Percentiles rank a stretch among this genome's conserved stretches.
These are phyloP conservation scores for Notolepis coatsorum DNA, from an alignment of 2,797 vertebrate species.

Conservation along the genomic window DNA sequence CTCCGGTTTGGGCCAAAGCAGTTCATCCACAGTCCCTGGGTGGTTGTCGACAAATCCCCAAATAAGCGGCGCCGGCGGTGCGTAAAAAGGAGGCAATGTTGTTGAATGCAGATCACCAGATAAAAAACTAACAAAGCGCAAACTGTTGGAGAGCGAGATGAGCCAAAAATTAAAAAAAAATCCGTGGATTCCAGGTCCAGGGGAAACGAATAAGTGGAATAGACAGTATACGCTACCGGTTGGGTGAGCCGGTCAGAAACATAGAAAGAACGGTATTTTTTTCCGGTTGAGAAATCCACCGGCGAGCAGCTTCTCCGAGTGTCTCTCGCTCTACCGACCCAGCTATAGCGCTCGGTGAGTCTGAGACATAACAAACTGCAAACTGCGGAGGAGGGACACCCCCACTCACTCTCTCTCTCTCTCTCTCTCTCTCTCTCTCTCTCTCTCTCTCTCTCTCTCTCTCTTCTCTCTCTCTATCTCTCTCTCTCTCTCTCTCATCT, in stretches of 20 bases:
- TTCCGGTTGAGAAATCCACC: conserved; percentile 75
- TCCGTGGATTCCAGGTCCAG: conserved; percentile 33
- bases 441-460: conserved; percentile 44
- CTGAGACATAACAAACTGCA: conserved; percentile 88
- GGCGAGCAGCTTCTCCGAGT: conserved; percentile 63
- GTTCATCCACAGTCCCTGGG: conserved; percentile 88
- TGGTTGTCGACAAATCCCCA: conserved; percentile 57
- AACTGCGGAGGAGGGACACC: conserved; percentile 92
- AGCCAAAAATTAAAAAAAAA: conserved; percentile 18
- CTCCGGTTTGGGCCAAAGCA: conserved; percentile 86
- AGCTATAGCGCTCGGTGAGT: conserved; percentile 75
- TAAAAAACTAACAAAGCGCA: conserved; percentile 66
- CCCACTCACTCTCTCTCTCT: conserved; percentile 54
- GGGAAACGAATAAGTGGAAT: conserved; percentile 35
- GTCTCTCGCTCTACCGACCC: conserved; percentile 82
- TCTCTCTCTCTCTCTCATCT: conserved; percentile 43
- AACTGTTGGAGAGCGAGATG: conserved; percentile 48
- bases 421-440: conserved; percentile 33
- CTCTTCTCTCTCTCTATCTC: conserved; percentile 21
- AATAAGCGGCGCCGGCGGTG: conserved; percentile 58
- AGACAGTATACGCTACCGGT: too few species aligned
- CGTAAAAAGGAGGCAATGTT: conserved; percentile 53
- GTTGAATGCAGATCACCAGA: conserved; percentile 39
- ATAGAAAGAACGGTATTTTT: conserved; percentile 63
- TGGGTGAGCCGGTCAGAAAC: conserved; percentile 36